Conservation (phyloP, 1,140 invertebrate species). For the Drosophila seguyi region DNA sequence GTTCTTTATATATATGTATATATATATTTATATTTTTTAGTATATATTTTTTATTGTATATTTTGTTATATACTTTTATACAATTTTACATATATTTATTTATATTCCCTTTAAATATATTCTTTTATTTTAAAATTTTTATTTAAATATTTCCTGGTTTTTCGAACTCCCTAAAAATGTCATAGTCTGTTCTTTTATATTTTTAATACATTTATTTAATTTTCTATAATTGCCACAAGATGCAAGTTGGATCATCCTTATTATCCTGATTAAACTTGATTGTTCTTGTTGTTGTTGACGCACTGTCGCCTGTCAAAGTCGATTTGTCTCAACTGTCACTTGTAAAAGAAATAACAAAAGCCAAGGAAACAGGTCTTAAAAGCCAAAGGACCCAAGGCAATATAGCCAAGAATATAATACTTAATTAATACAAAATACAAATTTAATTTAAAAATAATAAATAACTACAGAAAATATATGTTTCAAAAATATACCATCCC, state of each 20-base stretch:
- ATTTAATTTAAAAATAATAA: too few species aligned
- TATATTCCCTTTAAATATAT: too few species aligned
- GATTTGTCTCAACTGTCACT: conserved; percentile 65
- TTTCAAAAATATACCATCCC: too few species aligned
- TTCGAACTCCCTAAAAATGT: conserved; percentile 9
- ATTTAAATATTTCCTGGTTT: too few species aligned
- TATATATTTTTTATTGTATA: too few species aligned
- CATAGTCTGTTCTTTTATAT: neutral
- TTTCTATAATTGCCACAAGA: conserved; percentile 20
- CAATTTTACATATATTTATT: too few species aligned
- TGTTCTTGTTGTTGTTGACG: conserved; percentile 36
- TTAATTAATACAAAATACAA: neutral
- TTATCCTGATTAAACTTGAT: conserved; percentile 22
- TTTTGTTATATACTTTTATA: too few species aligned
- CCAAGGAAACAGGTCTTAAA: neutral
- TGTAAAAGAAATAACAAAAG: conserved; percentile 23
- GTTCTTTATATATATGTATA: too few species aligned
- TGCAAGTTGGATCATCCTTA: conserved; percentile 37
- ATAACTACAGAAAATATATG: neutral
- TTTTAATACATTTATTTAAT: neutral
- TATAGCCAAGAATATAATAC: too few species aligned
- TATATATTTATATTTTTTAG: too few species aligned
- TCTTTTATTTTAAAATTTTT: too few species aligned
- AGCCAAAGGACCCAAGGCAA: neutral
- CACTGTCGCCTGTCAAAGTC: conserved; percentile 67